Percentiles rank a stretch among this genome's conserved stretches.
These are phyloP conservation scores for Psilopsiagon aymara DNA, from an alignment of 2,113 vertebrate species.

Conservation along the genomic window DNA sequence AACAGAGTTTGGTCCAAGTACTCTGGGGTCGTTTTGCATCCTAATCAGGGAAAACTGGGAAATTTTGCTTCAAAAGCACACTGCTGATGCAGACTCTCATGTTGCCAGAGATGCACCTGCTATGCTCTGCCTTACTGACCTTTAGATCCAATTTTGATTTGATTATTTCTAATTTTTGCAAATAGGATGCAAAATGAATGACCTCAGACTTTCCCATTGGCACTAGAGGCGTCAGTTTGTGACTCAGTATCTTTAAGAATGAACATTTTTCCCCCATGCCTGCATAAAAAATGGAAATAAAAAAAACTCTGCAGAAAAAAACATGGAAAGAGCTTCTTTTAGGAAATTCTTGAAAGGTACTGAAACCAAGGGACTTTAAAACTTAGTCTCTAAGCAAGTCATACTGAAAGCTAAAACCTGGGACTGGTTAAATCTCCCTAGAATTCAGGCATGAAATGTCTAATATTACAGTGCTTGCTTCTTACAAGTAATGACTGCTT, in stretches of 20 bases:
- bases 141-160: not conserved
- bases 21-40: not conserved
- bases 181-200: not conserved
- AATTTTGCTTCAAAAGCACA: not conserved
- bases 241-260: not conserved
- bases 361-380: conserved; percentile 14
- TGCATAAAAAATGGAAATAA: not conserved
- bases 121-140: not conserved
- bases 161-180: not conserved
- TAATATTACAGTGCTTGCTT: conserved; percentile 40
- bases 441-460: conserved; percentile 55
- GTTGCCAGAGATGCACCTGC: not conserved
- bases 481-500: conserved; percentile 30
- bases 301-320: not conserved
- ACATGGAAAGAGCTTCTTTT: conserved; percentile 7
- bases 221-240: not conserved
- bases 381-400: not conserved
- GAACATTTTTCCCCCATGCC: not conserved
- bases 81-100: not conserved
- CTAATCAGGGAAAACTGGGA: not conserved
- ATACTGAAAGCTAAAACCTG: conserved; percentile 7
- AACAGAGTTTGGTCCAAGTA: not conserved
- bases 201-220: not conserved
- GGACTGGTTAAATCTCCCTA: conserved; percentile 41
- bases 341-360: conserved; percentile 25